Evolutionary conservation across 2,113 vertebrate genomes (phyloP), one percentile per base, ranked within the genome.

Genomic region (Tupaia tana): DNA sequence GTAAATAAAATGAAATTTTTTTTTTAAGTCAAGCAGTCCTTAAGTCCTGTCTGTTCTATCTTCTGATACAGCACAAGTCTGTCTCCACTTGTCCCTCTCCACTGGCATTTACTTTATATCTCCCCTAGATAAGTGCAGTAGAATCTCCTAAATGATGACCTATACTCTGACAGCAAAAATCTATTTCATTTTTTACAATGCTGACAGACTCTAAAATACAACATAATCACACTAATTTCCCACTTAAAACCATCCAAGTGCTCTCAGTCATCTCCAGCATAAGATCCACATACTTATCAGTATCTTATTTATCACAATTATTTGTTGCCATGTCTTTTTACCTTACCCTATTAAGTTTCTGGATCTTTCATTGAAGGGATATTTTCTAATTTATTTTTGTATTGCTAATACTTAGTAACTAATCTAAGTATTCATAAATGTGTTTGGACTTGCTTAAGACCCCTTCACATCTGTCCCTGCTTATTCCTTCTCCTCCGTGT

Each of bases 271-370:
- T 58, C 79, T 95, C 20, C 25, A 94, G n/a, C 27, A 73, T 88
- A 87, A 71, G 16, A 96, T 69, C n/a, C 13, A 94, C 96, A 77
- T 22, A 80, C 71, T 81, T 80, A 59, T 63, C 22, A 63, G 16
- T 31, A 71, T 67, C 19, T 19, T 85, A 84, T 87, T 81, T 66
- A 84, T 88, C 73, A 24, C 4, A 87, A 67, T 67, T 80, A 75
- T 86, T 82, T 94, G 73, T 82, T 92, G 2, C 20, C 54, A 66
- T 19, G 3, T 78, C 27, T 83, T 71, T 64, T 43, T 71, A 77
- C 34, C 8, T 43, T 71, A 77, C 34, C 8, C 18, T 82, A 90
- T 3, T 61, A 94, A 70, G 93, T 59, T 83, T 54, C 19, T 11
- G n/a, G 14, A 56, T 93, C 19, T 74, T 81, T 78, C 77, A 18